Evolutionary conservation across 30 jellyfish, hydroid and myxozoan genomes (phyloP).

Genomic region (Cassiopea xamachana): DNA sequence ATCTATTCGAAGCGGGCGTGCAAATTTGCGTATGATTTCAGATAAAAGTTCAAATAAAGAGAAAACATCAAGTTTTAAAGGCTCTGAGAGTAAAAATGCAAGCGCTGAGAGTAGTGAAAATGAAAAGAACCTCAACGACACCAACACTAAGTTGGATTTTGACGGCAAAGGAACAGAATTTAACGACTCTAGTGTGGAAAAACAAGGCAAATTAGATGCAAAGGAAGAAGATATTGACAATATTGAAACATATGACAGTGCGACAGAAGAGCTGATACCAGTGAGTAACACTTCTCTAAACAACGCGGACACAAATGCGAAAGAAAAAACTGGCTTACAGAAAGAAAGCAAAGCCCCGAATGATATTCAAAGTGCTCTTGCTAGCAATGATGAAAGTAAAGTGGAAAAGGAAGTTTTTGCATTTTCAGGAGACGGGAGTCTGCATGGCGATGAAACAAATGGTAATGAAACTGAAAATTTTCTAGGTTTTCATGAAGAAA

Average conservation of each 20-base stretch:
- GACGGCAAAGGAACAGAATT: not conserved
- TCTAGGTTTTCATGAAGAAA: not conserved
- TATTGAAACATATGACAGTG: not conserved
- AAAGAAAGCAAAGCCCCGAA: not conserved
- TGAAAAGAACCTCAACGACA: not conserved
- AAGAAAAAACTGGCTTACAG: not conserved
- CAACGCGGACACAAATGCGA: not conserved
- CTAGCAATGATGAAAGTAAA: not conserved
- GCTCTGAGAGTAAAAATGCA: not conserved
- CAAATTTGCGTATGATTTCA: not conserved
- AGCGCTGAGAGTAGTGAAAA: not conserved
- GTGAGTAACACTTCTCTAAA: not conserved
- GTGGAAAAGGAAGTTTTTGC: not conserved
- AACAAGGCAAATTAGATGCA: not conserved
- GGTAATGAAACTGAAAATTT: not conserved
- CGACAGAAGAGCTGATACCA: not conserved
- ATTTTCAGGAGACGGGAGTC: not conserved
- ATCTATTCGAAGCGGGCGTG: not conserved
- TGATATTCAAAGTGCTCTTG: not conserved
- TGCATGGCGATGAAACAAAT: not conserved
- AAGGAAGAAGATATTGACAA: not conserved
- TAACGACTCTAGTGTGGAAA: not conserved
- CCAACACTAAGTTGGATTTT: not conserved
- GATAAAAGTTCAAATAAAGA: not conserved
- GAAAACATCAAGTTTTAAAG: not conserved